These are phyloP conservation scores for Schizothorax lantsangensis DNA, from an alignment of 2,797 vertebrate species.

Conservation along the genomic window DNA sequence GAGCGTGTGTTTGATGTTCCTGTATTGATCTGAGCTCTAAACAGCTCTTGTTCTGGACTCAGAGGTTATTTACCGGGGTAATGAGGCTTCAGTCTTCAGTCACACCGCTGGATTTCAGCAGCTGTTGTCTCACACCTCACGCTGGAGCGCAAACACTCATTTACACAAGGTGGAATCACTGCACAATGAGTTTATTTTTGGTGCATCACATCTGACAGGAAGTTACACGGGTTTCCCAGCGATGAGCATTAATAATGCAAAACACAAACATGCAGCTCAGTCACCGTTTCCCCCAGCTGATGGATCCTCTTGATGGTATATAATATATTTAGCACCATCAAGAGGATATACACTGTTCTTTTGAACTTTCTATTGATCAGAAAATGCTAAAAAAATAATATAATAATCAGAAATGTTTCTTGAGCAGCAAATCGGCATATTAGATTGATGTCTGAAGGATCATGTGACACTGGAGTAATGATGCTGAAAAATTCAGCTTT, in stretches of 20 bases:
- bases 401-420: not conserved
- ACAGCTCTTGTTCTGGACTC: conserved; percentile 19
- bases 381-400: too few species aligned
- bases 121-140: conserved; percentile 6
- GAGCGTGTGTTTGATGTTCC: conserved; percentile 6
- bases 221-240: conserved; percentile 29
- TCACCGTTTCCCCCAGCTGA: not conserved
- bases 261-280: not conserved
- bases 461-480: too few species aligned
- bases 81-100: conserved; percentile 32
- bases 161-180: not conserved
- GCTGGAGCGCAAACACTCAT: not conserved
- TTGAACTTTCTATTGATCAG: not conserved
- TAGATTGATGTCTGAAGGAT: not conserved
- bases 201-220: conserved; percentile 20
- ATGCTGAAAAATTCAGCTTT: too few species aligned
- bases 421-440: not conserved
- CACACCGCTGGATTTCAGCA: not conserved
- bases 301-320: not conserved
- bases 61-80: conserved; percentile 33
- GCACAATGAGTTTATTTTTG: conserved; percentile 6
- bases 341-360: not conserved
- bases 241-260: conserved; percentile 30
- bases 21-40: conserved; percentile 25
- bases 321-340: too few species aligned